A percentile compares a stretch with the other conserved stretches of the same genome.
These are phyloP conservation scores for Drosophila bocki DNA, from an alignment of 1,140 invertebrate genomes.

Conservation along the genomic window DNA sequence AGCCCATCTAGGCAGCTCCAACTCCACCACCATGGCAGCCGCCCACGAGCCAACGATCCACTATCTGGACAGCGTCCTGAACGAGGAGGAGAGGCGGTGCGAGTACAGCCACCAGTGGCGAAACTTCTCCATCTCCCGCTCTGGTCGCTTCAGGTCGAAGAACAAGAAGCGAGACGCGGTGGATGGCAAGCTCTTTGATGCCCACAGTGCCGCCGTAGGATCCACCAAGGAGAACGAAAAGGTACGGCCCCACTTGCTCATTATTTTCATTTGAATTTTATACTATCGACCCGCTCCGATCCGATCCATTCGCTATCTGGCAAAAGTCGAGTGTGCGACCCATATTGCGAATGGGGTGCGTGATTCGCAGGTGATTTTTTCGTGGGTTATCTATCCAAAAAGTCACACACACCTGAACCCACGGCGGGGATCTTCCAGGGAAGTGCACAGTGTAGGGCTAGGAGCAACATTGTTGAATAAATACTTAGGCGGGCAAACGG, in stretches of 20 bases:
- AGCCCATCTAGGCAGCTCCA: neutral
- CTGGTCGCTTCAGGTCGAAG: constrained; percentile 81
- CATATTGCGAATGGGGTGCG: constrained; percentile 42
- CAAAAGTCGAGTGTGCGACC: constrained; percentile 28
- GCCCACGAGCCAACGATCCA: constrained; percentile 79
- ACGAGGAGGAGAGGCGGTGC: constrained; percentile 81
- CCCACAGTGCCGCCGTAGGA: constrained; percentile 23
- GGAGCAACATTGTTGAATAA: constrained; percentile 6
- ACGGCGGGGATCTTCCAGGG: constrained; percentile 5
- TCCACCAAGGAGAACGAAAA: constrained; percentile 63
- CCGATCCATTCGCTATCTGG: constrained; percentile 32
- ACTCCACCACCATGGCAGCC: constrained; percentile 71
- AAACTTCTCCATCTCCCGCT: constrained; percentile 82
- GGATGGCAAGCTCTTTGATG: constrained; percentile 79
- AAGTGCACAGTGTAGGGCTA: neutral
- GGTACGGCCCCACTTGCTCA: constrained; percentile 39
- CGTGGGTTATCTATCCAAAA: constrained; percentile 19
- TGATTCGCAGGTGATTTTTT: constrained; percentile 46
- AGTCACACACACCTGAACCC: constrained; percentile 16
- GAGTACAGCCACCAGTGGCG: constrained; percentile 81
- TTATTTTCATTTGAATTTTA: constrained; percentile 11
- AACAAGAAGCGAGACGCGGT: constrained; percentile 81
- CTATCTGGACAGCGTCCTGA: constrained; percentile 80
- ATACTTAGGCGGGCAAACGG: constrained; percentile 38
- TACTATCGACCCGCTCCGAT: neutral